Base-by-base conservation (phyloP, 2,888 invertebrate species). In the Aleiodes alternator region DNA sequence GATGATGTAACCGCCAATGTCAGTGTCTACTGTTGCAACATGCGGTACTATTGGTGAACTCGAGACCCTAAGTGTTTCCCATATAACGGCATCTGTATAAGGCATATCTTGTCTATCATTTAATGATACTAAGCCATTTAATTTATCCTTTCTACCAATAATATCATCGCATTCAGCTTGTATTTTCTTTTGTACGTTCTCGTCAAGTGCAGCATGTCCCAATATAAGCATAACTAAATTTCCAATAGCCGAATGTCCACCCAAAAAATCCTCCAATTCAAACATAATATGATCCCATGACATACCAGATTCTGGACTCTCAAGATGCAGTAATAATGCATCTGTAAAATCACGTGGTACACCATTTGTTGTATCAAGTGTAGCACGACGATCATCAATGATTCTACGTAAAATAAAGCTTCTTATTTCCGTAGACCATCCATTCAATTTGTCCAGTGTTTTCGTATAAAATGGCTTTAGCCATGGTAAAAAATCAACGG, bases 31-130 rank as follows among this genome's bases (percentile, higher is more conserved):
- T 0, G 95, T 95, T 0, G 97, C 96, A 0, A 96, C 96, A 85
- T 97, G 97, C 0, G 97, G 97, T 0, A 97, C 97, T 75, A 97
- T 97, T 0, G 97, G 97, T 0, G 97, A 97, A 0, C 96, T 96
- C 0, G 95, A 93, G 72, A 94, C 93, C 69, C 97, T 90, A 0
- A 97, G 89, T 0, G 95, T 94, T 90, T 97, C 97, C 82, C 94
- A 92, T 12, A 97, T 92, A 0, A 95, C 94, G 0, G 96, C 96
- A 89, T 96, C 95, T 0, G 96, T 96, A 86, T 95, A 96, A 0
- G 96, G 95, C 90, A 97, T 92, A 1, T 89, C 89, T 0, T 91
- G 90, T 83, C 93, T 92, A 81, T 97, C 95, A 31, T 92, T 90
- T 0, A 96, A 87, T n/a, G 91, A 91, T 0, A 95, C 92, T 14